Evolutionary conservation across 2,113 vertebrate species (phyloP), one percentile per base, ranked within the genome.

Genomic region (Falcunculus frontatus): DNA sequence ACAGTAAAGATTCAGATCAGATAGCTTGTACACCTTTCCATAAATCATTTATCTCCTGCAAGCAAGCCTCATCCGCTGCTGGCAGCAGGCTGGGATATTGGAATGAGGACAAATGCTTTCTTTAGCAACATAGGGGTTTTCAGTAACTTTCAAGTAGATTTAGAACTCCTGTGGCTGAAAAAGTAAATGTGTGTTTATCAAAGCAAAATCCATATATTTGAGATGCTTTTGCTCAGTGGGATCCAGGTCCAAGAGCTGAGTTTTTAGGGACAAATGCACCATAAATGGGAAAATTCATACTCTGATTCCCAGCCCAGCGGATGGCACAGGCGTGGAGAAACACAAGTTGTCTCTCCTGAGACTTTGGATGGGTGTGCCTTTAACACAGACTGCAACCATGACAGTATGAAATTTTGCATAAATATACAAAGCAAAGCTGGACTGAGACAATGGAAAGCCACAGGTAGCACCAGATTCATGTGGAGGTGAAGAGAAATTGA

Each of bases 91-190:
- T 37, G 33, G 41, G n/a, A 17, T 41, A 60, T 11, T 4, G 1
- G 33, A 90, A 97, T 30, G 29, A 88, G n/a, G 55, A 65, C 46
- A 80, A 90, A 87, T 22, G 23, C 37, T 65, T 90, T 76, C 92
- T 88, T 82, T 46, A 16, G 72, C 29, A 91, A 39, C 29, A 70
- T 3, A 63, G 27, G n/a, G 35, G 9, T 42, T 80, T 88, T 65
- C 75, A 57, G 18, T 35, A 85, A 90, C 39, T 90, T 91, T 37
- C 78, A 81, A 46, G 84, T 2, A 73, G 17, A 72, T 82, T 44
- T 26, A 72, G 21, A 85, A 72, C 35, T 52, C 52, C 13, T 52
- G 6, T 6, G 52, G 32, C n/a, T 73, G 57, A 68, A 69, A 89
- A 76, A 49, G 17, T 14, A 73, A 62, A 21, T 14, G 10, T 19